Percentiles rank a stretch among this genome's conserved stretches.
Evolutionary conservation across 2,797 vertebrate genomes (phyloP).

Genomic region (Halcyon smyrnensis): DNA sequence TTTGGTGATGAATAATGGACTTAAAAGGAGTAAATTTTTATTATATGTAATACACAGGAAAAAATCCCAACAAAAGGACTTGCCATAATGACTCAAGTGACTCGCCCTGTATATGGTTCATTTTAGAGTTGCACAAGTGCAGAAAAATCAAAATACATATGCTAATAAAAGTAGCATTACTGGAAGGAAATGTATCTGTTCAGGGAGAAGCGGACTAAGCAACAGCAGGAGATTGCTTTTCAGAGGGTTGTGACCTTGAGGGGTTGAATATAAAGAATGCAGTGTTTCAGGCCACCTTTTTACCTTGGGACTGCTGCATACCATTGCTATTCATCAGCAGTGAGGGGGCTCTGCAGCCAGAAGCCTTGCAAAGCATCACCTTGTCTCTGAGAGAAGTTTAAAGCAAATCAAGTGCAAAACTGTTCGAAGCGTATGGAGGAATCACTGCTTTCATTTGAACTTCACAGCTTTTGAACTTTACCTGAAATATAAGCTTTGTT

Average conservation of each 20-base stretch:
- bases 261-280: background rate
- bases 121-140: background rate
- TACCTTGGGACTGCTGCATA: constrained; percentile 27
- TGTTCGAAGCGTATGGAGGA: background rate
- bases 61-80: background rate
- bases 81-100: background rate
- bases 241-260: constrained; percentile 30
- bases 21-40: background rate
- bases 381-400: background rate
- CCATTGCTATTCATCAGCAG: background rate
- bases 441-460: background rate
- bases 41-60: background rate
- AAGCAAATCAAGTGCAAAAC: background rate
- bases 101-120: background rate
- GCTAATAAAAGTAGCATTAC: background rate
- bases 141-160: background rate
- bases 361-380: background rate
- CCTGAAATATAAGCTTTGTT: background rate
- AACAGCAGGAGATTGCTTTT: constrained; percentile 31
- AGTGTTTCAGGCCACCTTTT: constrained; percentile 41
- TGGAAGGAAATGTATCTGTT: background rate
- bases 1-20: background rate
- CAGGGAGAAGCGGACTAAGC: background rate
- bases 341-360: background rate
- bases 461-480: background rate